Percentiles rank a stretch among this genome's conserved stretches.
phyloP scores from a whole-genome alignment of 2,888 invertebrate genomes.

The Tetranychus truncatus region DNA sequence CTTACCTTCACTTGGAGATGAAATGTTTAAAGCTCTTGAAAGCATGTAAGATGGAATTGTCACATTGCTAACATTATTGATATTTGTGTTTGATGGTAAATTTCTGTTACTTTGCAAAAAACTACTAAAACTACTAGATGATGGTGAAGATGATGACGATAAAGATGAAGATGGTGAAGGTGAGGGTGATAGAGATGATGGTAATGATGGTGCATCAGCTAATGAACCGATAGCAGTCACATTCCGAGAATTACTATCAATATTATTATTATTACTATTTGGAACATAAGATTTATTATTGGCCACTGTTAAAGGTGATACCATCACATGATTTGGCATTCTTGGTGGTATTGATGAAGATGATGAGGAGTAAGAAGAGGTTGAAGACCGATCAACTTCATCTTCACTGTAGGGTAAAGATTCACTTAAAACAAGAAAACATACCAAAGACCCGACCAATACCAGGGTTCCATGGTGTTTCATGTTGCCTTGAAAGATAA shows the following conservation, averaged over 20 bases:
- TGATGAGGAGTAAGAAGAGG: not conserved
- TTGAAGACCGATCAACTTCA: not conserved
- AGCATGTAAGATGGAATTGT: not conserved
- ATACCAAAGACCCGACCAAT: not conserved
- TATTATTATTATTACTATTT: not conserved
- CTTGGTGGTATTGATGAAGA: not conserved
- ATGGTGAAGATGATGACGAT: not conserved
- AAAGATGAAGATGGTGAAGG: not conserved
- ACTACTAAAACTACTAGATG: not conserved
- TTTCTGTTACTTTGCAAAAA: not conserved
- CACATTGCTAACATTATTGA: not conserved
- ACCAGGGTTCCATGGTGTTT: conserved; percentile 1
- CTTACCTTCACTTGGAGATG: conserved; percentile 1
- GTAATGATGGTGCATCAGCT: not conserved
- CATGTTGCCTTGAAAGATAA: not conserved
- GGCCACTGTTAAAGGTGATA: not conserved
- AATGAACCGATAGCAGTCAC: not conserved
- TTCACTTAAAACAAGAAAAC: not conserved
- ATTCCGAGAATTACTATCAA: not conserved
- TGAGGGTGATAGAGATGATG: not conserved
- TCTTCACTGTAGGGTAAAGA: not conserved
- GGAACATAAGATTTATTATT: not conserved
- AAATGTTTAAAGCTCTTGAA: not conserved
- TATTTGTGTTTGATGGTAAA: not conserved
- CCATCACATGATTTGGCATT: not conserved